Evolutionary conservation across 2,797 vertebrate species (phyloP).

Genomic region (Enteromius afrohamiltoni): DNA sequence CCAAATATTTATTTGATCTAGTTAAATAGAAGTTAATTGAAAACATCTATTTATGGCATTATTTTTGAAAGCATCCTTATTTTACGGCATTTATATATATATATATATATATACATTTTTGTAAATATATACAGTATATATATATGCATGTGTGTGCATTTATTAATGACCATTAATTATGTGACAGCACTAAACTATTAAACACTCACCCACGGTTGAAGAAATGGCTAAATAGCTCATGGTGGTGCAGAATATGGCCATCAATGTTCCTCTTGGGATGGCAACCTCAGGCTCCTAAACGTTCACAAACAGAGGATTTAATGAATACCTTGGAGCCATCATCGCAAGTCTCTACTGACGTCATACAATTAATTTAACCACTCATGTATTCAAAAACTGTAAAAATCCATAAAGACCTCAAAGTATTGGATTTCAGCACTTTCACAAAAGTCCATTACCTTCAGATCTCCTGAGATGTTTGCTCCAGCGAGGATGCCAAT

Average conservation of each 20-base stretch:
- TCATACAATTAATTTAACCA: not conserved
- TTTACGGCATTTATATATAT: no score
- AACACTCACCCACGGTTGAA: conserved; percentile 69
- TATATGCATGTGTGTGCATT: no score
- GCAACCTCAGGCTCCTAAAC: conserved; percentile 74
- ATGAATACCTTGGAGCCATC: not conserved
- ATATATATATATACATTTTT: no score
- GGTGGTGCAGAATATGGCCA: conserved; percentile 77
- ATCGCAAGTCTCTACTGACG: not conserved
- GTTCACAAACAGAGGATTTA: not conserved
- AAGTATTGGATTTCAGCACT: not conserved
- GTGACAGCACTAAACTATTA: not conserved
- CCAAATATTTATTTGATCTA: no score
- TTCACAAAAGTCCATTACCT: conserved; percentile 62
- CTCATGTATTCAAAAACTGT: not conserved
- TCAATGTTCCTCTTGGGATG: conserved; percentile 77
- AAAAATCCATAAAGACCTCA: not conserved
- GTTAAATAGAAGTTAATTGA: no score
- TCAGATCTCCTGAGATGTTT: conserved; percentile 81
- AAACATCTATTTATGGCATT: no score
- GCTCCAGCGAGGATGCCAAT: conserved; percentile 78
- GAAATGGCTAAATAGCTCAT: conserved; percentile 73
- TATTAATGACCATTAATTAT: no score
- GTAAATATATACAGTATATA: no score
- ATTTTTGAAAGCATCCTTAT: no score